phyloP scores from a whole-genome alignment of 2,888 invertebrate species.

The Beris morrisii region DNA sequence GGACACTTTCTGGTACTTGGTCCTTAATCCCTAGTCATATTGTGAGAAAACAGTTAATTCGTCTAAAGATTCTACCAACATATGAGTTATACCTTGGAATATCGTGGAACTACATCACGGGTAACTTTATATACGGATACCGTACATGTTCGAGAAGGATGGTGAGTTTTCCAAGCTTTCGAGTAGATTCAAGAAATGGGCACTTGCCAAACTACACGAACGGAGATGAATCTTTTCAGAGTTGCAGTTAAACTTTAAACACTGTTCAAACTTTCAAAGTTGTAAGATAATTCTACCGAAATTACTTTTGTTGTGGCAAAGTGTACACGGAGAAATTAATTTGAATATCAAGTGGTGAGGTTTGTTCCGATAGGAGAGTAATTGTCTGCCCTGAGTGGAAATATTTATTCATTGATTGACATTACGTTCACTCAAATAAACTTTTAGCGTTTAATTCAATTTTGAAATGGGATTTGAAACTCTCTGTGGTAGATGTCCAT shows the following conservation, averaged over 20 bases:
- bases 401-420: background rate
- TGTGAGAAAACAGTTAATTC: background rate
- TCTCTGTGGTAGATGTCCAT: no score
- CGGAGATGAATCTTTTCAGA: background rate
- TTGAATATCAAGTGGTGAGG: conserved; percentile 14
- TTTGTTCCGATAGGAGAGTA: background rate
- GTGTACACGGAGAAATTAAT: conserved; percentile 14
- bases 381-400: background rate
- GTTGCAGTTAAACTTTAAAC: conserved; percentile 10
- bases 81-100: background rate
- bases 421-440: background rate
- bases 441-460: no score
- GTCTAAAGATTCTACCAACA: conserved; percentile 8
- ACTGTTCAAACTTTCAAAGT: conserved; percentile 22
- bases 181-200: background rate
- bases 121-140: no score
- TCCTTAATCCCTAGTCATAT: no score
- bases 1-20: no score
- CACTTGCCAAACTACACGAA: background rate
- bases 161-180: no score
- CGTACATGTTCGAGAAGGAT: no score
- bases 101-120: no score
- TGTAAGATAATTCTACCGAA: conserved; percentile 8
- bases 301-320: background rate
- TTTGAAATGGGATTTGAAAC: no score